These are phyloP conservation scores for Triplophysa siluroides DNA, from an alignment of 2,113 vertebrate genomes.

Conservation along the genomic window DNA sequence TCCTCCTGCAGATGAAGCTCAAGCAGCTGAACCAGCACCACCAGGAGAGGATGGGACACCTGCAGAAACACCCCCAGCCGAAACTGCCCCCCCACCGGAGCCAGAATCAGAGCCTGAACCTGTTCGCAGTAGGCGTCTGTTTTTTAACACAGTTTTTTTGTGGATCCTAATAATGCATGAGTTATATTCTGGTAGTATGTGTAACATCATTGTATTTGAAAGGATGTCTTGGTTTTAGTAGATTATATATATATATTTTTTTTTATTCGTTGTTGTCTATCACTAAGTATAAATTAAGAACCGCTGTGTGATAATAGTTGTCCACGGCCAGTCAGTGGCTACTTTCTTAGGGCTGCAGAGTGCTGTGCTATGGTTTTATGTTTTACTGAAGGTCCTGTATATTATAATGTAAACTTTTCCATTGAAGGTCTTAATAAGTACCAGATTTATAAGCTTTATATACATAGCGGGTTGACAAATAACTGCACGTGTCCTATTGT, in stretches of 20 bases:
- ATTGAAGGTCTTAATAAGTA: not conserved
- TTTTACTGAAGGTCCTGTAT: not conserved
- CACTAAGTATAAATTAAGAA: not conserved
- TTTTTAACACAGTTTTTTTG: slow-evolving; percentile 26
- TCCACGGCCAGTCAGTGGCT: not conserved
- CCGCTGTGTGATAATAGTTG: not conserved
- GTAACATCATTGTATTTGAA: not conserved
- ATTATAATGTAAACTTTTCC: slow-evolving; percentile 2
- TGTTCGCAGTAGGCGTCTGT: slow-evolving; percentile 65
- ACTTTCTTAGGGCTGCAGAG: not conserved
- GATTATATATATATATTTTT: not conserved
- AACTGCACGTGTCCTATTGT: no score
- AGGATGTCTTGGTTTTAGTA: not conserved
- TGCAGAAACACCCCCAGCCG: slow-evolving; percentile 37
- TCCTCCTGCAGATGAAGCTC: slow-evolving; percentile 40
- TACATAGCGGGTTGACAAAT: no score
- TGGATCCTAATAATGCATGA: slow-evolving; percentile 7
- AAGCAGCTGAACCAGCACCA: slow-evolving; percentile 38
- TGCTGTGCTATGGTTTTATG: not conserved
- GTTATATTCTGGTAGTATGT: not conserved
- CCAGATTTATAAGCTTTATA: no score
- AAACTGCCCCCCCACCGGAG: slow-evolving; percentile 50
- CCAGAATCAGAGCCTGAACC: slow-evolving; percentile 59
- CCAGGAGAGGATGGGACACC: slow-evolving; percentile 42
- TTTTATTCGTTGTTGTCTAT: not conserved